Evolutionary conservation across 2,797 vertebrate genomes (phyloP).

Genomic region (Monodelphis domestica): DNA sequence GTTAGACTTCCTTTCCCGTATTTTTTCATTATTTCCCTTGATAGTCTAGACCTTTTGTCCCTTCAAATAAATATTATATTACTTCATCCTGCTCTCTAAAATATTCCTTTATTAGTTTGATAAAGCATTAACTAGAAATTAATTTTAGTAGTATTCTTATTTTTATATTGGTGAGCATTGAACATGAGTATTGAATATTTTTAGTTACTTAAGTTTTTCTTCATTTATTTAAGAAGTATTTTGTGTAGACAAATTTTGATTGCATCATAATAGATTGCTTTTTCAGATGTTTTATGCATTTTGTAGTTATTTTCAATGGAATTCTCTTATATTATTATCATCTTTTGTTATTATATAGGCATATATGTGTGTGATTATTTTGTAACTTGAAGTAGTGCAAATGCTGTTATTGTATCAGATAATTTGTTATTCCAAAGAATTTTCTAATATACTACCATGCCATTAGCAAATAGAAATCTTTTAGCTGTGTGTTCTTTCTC

Average conservation of each 20-base stretch:
- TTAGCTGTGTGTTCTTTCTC: neutral
- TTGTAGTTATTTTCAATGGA: neutral
- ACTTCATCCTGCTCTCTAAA: neutral
- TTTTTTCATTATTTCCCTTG: neutral
- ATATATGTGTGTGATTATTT: neutral
- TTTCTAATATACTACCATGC: neutral
- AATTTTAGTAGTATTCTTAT: neutral
- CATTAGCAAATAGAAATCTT: neutral
- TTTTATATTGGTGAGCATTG: neutral
- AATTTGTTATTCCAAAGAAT: neutral
- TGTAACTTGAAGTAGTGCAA: neutral
- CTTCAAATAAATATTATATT: neutral
- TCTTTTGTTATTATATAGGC: neutral
- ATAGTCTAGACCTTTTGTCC: neutral
- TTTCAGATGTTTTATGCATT: neutral
- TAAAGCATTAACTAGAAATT: neutral
- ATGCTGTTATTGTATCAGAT: neutral
- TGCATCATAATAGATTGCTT: neutral
- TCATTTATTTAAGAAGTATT: too few relatives aligned
- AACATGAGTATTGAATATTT: neutral
- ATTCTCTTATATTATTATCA: neutral
- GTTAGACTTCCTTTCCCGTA: neutral
- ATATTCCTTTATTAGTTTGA: neutral
- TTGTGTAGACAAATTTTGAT: neutral
- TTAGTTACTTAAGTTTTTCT: neutral